These are phyloP conservation scores for Rhogogaster chlorosoma DNA, from an alignment of 2,888 invertebrate species.

Conservation along the genomic window DNA sequence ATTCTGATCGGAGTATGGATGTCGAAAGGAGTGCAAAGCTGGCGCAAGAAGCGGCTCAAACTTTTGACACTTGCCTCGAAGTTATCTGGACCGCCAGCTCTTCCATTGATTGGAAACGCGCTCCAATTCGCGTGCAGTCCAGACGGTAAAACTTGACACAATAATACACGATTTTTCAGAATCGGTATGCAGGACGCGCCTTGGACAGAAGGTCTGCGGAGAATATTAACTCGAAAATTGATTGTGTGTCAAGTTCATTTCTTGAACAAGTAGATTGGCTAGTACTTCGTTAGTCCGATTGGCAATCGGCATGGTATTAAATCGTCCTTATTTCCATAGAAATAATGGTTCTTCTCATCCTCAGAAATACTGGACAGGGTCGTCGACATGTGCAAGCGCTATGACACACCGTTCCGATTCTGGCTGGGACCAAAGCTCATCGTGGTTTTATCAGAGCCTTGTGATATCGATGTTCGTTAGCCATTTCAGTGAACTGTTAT, in stretches of 20 bases:
- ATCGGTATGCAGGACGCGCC: neutral
- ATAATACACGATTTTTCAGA: neutral
- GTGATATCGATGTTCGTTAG: slow-evolving; percentile 52
- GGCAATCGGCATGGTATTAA: neutral
- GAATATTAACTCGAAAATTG: neutral
- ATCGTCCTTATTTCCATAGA: neutral
- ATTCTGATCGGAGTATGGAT: slow-evolving; percentile 50
- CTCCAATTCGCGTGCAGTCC: slow-evolving; percentile 59
- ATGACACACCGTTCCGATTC: slow-evolving; percentile 60
- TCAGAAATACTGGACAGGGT: slow-evolving; percentile 59
- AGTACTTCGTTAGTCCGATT: neutral
- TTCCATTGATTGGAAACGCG: slow-evolving; percentile 64
- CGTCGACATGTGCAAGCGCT: slow-evolving; percentile 50
- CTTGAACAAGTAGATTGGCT: neutral
- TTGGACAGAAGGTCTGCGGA: neutral
- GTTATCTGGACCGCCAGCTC: slow-evolving; percentile 60
- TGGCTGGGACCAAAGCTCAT: slow-evolving; percentile 64
- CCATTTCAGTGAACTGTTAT: neutral
- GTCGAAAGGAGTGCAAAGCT: slow-evolving; percentile 52
- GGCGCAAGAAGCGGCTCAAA: slow-evolving; percentile 53
- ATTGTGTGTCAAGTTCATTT: neutral
- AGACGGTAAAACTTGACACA: slow-evolving; percentile 55
- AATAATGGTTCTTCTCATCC: neutral
- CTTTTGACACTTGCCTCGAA: slow-evolving; percentile 56
- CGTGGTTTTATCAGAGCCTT: slow-evolving; percentile 60